Conservation (phyloP, 2,797 vertebrate genomes). For the Peromyscus melanophrys region DNA sequence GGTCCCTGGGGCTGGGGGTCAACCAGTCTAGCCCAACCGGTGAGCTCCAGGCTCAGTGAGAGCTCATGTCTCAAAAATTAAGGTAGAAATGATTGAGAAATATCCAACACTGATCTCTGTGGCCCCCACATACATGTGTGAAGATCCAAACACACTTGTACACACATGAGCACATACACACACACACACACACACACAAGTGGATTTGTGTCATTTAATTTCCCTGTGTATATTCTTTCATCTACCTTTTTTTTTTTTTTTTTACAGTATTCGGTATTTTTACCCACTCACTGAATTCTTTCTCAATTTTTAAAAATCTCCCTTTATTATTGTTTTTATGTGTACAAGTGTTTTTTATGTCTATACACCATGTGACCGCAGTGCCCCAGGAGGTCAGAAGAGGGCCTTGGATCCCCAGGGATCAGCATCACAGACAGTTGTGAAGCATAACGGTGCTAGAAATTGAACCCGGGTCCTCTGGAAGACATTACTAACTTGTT, state of each 20-base stretch:
- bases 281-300: background rate
- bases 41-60: background rate
- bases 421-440: background rate
- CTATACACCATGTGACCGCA: background rate
- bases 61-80: background rate
- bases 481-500: conserved; percentile 22
- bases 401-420: background rate
- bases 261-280: background rate
- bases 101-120: background rate
- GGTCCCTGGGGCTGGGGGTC: background rate
- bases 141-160: background rate
- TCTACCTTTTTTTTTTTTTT: background rate
- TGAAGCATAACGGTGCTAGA: background rate
- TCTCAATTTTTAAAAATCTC: too few relatives aligned
- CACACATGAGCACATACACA: background rate
- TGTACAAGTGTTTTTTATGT: background rate
- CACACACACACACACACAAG: background rate
- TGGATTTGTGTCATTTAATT: background rate
- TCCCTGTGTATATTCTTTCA: background rate
- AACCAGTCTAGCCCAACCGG: background rate
- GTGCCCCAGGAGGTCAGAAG: too few relatives aligned
- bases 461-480: background rate
- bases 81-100: background rate
- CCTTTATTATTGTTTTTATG: background rate
- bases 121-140: background rate